Evolutionary conservation across 1,140 invertebrate species (phyloP).

Genomic region (Hypothenemus hampei): DNA sequence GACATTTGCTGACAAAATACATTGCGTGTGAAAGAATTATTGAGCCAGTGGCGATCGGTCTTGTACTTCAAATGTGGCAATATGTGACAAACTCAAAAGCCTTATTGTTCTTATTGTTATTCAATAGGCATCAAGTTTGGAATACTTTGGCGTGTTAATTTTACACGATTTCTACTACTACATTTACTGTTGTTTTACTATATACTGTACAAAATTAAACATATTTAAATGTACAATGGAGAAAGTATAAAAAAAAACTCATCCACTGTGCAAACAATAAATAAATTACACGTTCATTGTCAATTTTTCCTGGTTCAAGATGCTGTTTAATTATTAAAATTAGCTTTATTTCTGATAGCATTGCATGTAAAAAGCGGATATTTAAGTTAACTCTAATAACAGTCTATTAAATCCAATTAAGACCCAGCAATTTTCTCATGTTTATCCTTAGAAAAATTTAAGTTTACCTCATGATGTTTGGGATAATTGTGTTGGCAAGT

Average conservation of each 20-base stretch:
- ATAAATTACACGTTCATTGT: background rate
- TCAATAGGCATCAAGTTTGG: too few relatives aligned
- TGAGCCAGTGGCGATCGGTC: background rate
- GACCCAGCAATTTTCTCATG: background rate
- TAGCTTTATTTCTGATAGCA: background rate
- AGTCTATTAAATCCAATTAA: background rate
- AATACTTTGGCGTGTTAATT: too few relatives aligned
- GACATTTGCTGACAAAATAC: background rate
- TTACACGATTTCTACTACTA: background rate
- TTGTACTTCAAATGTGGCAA: background rate
- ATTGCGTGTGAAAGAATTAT: background rate
- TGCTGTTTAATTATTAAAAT: background rate
- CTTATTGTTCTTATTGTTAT: background rate
- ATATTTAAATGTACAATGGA: background rate
- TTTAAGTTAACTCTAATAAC: background rate
- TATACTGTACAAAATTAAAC: background rate
- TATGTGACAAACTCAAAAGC: background rate
- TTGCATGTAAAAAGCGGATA: background rate
- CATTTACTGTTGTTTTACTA: background rate
- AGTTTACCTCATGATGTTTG: conserved; percentile 30
- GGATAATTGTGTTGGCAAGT: conserved; percentile 29
- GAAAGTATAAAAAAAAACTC: background rate
- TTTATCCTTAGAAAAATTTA: background rate
- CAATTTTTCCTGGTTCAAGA: background rate
- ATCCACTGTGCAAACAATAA: background rate